Conservation (phyloP, 2,797 vertebrate species). For the Moxostoma hubbsi region DNA sequence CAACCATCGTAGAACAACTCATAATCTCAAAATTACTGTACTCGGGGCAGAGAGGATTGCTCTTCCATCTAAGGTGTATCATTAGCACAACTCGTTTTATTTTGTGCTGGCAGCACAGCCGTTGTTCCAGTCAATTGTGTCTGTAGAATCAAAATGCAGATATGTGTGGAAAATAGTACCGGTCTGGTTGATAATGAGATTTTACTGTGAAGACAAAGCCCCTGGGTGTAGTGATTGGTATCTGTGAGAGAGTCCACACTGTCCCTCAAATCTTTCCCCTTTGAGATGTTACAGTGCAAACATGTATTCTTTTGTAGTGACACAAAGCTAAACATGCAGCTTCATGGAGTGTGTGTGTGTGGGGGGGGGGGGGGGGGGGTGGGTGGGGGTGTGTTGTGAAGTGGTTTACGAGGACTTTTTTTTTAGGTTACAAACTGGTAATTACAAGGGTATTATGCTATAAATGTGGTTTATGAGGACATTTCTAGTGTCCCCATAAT, state of each 20-base stretch:
- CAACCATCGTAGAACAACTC: constrained; percentile 67
- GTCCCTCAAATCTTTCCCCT: constrained; percentile 15
- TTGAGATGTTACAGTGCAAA: constrained; percentile 36
- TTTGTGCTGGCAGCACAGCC: constrained; percentile 5
- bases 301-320: constrained; percentile 41
- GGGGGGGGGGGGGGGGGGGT: too few species aligned
- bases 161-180: constrained; percentile 47
- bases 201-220: constrained; percentile 52
- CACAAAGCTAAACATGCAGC: constrained; percentile 38
- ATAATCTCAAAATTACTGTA: constrained; percentile 77
- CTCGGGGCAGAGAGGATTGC: constrained; percentile 67
- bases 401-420: too few species aligned
- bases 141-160: constrained; percentile 57
- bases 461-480: too few species aligned
- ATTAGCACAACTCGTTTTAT: constrained; percentile 19
- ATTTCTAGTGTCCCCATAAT: too few species aligned
- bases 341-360: constrained; percentile 12
- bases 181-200: constrained; percentile 57
- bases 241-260: constrained; percentile 33
- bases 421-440: too few species aligned
- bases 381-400: too few species aligned
- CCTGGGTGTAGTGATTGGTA: constrained; percentile 55
- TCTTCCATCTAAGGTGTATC: constrained; percentile 55
- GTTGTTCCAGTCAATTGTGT: constrained; percentile 44
- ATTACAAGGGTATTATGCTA: too few species aligned